phyloP scores from a whole-genome alignment of 2,797 vertebrate species.

The Notolepis coatsorum region DNA sequence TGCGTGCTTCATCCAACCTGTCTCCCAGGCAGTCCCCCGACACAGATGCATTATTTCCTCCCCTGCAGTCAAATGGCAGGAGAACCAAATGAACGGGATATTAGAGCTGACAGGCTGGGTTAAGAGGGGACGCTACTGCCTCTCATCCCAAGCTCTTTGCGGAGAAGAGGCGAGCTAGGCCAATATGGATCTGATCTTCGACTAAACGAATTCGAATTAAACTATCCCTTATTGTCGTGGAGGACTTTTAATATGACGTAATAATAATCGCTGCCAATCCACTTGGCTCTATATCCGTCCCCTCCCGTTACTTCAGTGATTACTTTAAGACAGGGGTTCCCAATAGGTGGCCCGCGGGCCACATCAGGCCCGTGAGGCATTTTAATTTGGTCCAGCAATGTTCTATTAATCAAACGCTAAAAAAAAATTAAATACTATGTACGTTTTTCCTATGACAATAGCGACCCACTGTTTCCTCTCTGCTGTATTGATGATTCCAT shows the following conservation, averaged over 20 bases:
- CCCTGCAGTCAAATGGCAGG: conserved; percentile 41
- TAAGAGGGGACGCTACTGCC: background rate
- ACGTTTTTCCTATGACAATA: background rate
- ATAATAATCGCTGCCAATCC: background rate
- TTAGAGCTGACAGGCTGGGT: conserved; percentile 47
- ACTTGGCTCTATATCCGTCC: conserved; percentile 31
- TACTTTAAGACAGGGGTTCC: background rate
- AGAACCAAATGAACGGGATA: conserved; percentile 45
- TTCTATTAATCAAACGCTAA: no score
- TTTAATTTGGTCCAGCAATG: no score
- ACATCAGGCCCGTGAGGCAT: background rate
- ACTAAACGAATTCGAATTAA: conserved; percentile 37
- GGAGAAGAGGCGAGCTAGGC: conserved; percentile 16
- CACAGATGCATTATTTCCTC: conserved; percentile 48
- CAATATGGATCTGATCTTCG: conserved; percentile 27
- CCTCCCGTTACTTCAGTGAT: conserved; percentile 2
- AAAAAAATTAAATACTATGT: background rate
- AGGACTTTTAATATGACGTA: conserved; percentile 12
- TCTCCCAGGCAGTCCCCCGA: conserved; percentile 25
- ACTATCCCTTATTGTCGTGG: conserved; percentile 16
- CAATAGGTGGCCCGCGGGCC: no score
- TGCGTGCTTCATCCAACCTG: conserved; percentile 44
- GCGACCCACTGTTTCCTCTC: background rate
- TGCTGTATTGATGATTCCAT: background rate
- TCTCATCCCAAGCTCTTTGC: conserved; percentile 34